Evolutionary conservation across 1,140 invertebrate species (phyloP), one percentile per base, ranked within the genome.

Genomic region (Drosophila baimaii): DNA sequence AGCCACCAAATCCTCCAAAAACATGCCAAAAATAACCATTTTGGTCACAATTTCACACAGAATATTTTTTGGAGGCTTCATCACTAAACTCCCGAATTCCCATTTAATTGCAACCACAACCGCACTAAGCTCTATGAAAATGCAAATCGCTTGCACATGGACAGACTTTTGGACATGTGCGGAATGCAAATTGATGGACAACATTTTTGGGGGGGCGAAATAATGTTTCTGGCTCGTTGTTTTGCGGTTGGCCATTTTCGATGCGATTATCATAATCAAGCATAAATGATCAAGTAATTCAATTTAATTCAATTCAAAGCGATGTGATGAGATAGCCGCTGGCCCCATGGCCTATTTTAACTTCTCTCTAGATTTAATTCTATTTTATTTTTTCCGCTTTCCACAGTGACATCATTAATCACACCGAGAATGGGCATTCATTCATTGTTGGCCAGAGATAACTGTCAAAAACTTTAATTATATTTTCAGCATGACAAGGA

Each of bases 401-500:
- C 59, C 25, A 73, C 56, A 55, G 13, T 62, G 54, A 47, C 57
- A 56, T 69, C 80, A 88, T 88, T 88, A 84, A 88, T 88, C 80
- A 89, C 68, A 31, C 51, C 13, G 47, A 31, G 35, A 44, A 70
- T 51, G 71, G 81, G 58, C 73, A 43, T 54, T 80, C 78, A 79
- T 66, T 89, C 85, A 81, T 79, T 89, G 84, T 81, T 89, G 58
- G 54, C 77, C 52, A 66, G 77, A 89, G 77, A 81, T 81, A 85
- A 81, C 81, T 89, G 85, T 89, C 84, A 84, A 89, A 89, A 89
- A 89, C 84, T 89, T 89, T 89, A 89, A 89, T 89, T 89, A 89
- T 84, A 89, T 89, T 90, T 89, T 79, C 84, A 90, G 61, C 77
- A 75, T 80, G 83, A 58, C 69, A 63, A 61, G 41, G 27, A 65